Evolutionary conservation across 2,888 invertebrate genomes (phyloP), one percentile per base, ranked within the genome.

Genomic region (Tenodera sinensis): DNA sequence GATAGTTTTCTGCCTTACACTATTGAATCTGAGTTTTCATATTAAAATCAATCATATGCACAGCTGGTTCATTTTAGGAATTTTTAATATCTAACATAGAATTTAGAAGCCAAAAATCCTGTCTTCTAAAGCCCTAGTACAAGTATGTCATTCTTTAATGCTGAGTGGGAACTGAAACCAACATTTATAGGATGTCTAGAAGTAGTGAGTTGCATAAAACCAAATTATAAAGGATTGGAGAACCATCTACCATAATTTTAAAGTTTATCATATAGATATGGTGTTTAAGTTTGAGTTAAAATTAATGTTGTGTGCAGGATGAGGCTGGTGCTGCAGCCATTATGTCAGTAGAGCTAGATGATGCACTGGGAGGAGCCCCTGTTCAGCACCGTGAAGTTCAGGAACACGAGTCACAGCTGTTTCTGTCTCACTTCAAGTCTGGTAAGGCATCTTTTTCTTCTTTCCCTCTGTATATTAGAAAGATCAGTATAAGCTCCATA

Each of bases 321-420:
- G 97, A 97, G 93, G 95, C 96, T 3, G 97, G 97, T 0, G 95
- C 96, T 4, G 97, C 97, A 0, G 97, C 97, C 89, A 96, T 97
- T 88, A 93, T 96, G 91, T 95, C 97, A 0, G 97, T 98, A 0
- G 97, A 97, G 89, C 93, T 98, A 88, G 98, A 98, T 92, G 97
- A 98, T 92, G 95, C 96, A 90, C 95, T 98, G 83, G 96, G 96
- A 20, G 98, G 98, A 0, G 96, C 95, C 0, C 97, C 98, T 0
- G 95, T 98, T 0, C 98, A 98, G 93, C 96, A 98, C 93, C 94
- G 98, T 88, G 98, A 98, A 94, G 96, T 96, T 7, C 96, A 98
- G 94, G 97, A 97, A 71, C 96, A 98, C 91, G 98, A 98, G 93
- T 97, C 97, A 15, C 95, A 96, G 90, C 93, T 96, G 91, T 98